Evolutionary conservation across 2,113 vertebrate genomes (phyloP), one percentile per base, ranked within the genome.

Genomic region (Sakesphorus luctuosus): DNA sequence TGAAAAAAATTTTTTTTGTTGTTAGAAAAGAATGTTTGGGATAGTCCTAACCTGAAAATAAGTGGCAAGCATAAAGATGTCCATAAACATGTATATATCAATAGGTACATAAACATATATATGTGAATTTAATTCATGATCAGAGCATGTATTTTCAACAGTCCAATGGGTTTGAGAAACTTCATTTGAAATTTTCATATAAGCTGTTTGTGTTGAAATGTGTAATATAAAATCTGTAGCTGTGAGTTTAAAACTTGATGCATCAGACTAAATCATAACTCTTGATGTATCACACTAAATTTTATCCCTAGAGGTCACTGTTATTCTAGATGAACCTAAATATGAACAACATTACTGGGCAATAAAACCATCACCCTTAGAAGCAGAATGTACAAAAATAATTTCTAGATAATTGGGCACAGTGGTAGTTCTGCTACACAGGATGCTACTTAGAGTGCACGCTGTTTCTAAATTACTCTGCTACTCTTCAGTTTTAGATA

Each of bases 401-500:
- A 89, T 94, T 96, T 93, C 73, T 87, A 38, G 84, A 81, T 88
- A 96, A 93, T 63, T 66, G 65, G 77, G 7, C 75, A 87, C 82
- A 91, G 82, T 72, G n/a, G 82, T 90, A 69, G 94, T 91, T 89
- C 40, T 66, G 9, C 61, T 90, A 49, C 24, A 93, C 84, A 58
- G 36, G n/a, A 35, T 93, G 69, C 56, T 55, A 14, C 50, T 65
- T 61, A 89, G 77, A 78, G 49, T 35, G 44, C 56, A 61, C 2
- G 16, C 20, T 69, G 55, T 61, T 96, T 86, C 69, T 28, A 92
- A 95, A 90, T 89, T 86, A 93, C 36, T 76, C 69, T 95, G 67
- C 75, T 93, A 92, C 52, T 90, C 72, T 81, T 97, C n/a, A 88
- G 62, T 84, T 93, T 95, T 93, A 94, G 56, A 61, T 83, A 87